These are phyloP conservation scores for Grus americana DNA, from an alignment of 2,113 vertebrate species.

Conservation along the genomic window DNA sequence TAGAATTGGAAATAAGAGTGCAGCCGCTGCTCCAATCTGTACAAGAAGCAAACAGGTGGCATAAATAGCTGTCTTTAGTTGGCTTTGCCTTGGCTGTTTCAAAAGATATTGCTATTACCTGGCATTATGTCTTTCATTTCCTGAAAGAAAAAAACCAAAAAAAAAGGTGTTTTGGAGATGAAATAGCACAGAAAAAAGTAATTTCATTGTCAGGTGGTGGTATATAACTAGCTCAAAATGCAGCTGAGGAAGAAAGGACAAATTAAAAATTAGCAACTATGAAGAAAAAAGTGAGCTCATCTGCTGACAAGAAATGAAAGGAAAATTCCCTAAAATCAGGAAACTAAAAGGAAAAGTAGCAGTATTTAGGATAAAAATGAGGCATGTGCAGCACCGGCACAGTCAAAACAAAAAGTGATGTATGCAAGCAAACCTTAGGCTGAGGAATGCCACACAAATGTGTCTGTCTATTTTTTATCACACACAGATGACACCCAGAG, in stretches of 20 bases:
- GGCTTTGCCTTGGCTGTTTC: not conserved
- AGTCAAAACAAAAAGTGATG: not conserved
- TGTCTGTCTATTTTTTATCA: not conserved
- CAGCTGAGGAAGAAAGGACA: not conserved
- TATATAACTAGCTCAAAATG: not conserved
- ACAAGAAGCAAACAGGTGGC: not conserved
- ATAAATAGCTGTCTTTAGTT: not conserved
- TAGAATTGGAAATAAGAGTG: not conserved
- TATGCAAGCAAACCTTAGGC: not conserved
- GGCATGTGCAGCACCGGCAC: not conserved
- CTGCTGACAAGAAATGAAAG: not conserved
- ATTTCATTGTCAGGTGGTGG: not conserved
- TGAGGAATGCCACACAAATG: not conserved
- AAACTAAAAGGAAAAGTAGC: not conserved
- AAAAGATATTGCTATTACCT: not conserved
- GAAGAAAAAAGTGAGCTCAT: not conserved
- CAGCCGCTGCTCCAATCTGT: not conserved
- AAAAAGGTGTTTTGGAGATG: not conserved
- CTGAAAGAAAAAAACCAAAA: accelerated
- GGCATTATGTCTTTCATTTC: not conserved
- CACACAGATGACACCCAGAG: not conserved
- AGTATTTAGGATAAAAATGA: not conserved
- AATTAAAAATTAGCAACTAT: not conserved
- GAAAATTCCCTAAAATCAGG: not conserved
- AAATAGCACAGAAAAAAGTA: not conserved